Conservation (phyloP, 2,113 vertebrate genomes). For the Puffinus mauretanicus region DNA sequence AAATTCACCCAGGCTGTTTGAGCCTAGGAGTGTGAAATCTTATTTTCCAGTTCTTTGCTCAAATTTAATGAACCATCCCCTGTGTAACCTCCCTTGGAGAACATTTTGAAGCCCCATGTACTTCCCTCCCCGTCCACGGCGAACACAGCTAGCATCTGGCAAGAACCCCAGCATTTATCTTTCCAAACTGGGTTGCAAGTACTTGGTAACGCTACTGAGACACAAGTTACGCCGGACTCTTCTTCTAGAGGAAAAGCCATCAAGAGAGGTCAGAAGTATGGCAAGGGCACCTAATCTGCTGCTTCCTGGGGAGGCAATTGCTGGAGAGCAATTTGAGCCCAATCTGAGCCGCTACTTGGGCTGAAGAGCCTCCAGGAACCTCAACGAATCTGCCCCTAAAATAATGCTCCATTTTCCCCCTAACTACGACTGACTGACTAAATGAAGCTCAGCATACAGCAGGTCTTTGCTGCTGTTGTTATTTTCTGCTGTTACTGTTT, state of each 20-base stretch:
- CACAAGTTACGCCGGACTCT: background rate
- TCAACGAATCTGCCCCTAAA: background rate
- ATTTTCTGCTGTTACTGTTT: slow-evolving; percentile 64
- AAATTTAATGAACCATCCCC: slow-evolving; percentile 76
- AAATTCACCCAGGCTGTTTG: slow-evolving; percentile 50
- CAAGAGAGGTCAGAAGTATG: background rate
- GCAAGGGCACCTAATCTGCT: background rate
- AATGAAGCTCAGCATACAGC: slow-evolving; percentile 44
- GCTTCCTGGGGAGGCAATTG: background rate
- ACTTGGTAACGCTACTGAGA: background rate
- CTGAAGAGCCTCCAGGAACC: background rate
- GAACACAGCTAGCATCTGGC: slow-evolving; percentile 51
- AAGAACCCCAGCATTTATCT: slow-evolving; percentile 1
- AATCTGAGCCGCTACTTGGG: background rate
- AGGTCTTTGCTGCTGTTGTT: slow-evolving; percentile 53
- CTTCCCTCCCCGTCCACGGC: background rate
- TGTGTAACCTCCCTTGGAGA: slow-evolving; percentile 73
- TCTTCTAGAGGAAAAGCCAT: background rate
- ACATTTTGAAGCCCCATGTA: slow-evolving; percentile 63
- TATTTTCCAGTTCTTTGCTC: slow-evolving; percentile 80
- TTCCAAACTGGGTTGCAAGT: background rate
- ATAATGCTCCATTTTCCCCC: slow-evolving; percentile 34
- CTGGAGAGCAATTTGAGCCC: background rate
- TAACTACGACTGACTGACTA: slow-evolving; percentile 57
- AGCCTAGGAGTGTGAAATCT: slow-evolving; percentile 77